Percentiles rank a stretch among this genome's conserved stretches.
Conservation (phyloP, 2,797 vertebrate species). For the Chaenodraco wilsoni region DNA sequence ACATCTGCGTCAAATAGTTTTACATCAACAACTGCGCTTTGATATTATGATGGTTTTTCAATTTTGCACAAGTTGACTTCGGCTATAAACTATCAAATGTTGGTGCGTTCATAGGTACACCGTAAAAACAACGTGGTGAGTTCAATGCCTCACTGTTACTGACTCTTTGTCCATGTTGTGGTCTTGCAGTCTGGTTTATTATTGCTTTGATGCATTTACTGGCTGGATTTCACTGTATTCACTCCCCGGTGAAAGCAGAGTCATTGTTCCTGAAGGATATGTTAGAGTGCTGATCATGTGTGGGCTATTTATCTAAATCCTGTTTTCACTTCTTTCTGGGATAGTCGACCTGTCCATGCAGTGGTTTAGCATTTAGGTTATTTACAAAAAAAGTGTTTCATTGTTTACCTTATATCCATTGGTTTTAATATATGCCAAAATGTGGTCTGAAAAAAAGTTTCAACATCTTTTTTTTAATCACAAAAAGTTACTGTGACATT, state of each 20-base stretch:
- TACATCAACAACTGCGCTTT: background rate
- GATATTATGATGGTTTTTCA: accelerated
- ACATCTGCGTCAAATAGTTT: background rate
- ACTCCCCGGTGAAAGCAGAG: slow-evolving; percentile 21
- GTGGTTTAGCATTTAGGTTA: background rate
- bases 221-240: slow-evolving; percentile 21
- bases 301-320: background rate
- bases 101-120: slow-evolving; percentile 45
- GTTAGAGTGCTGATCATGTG: background rate
- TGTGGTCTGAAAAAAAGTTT: too few relatives aligned
- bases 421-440: background rate
- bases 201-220: slow-evolving; percentile 11
- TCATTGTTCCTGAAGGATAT: slow-evolving; percentile 11
- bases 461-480: background rate
- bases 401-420: background rate
- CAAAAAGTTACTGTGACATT: background rate
- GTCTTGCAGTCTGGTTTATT: background rate
- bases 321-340: slow-evolving; percentile 32
- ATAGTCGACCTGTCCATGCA: background rate
- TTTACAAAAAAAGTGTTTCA: background rate
- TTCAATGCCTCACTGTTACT: background rate
- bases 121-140: slow-evolving; percentile 5
- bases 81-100: background rate
- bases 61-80: background rate
- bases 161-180: background rate